These are phyloP conservation scores for Scortum barcoo DNA, from an alignment of 2,113 vertebrate species.

Conservation along the genomic window DNA sequence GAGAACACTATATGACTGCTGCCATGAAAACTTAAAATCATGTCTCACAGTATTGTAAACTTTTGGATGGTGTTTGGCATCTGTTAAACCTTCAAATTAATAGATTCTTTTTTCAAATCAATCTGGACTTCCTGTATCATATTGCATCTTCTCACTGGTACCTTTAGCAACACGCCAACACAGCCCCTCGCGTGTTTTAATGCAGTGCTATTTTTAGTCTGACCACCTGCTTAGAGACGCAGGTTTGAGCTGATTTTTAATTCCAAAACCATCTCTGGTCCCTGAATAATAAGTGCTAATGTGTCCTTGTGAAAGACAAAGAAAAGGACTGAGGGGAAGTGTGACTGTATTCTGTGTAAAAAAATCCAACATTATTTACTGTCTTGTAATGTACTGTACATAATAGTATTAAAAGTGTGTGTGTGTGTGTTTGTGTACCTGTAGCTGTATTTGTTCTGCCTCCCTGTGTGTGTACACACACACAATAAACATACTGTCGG, in stretches of 20 bases:
- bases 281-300: conserved; percentile 39
- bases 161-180: conserved; percentile 20
- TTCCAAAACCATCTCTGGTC: conserved; percentile 6
- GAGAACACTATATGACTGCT: background rate
- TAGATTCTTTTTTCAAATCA: background rate
- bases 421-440: conserved; percentile 1
- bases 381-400: conserved; percentile 10
- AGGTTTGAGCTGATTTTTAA: conserved; percentile 28
- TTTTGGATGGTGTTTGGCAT: background rate
- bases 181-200: background rate
- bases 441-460: conserved; percentile 10
- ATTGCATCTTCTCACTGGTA: conserved; percentile 17
- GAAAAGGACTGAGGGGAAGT: conserved; percentile 21
- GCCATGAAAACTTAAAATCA: background rate
- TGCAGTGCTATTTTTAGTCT: conserved; percentile 30
- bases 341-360: conserved; percentile 16
- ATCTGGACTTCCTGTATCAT: conserved; percentile 2
- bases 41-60: background rate
- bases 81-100: conserved; percentile 2
- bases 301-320: conserved; percentile 46
- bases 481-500: conserved; percentile 39
- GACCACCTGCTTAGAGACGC: conserved; percentile 25
- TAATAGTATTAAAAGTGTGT: background rate
- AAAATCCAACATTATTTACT: background rate
- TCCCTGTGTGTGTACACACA: background rate